Conservation (phyloP, 2,113 vertebrate genomes). For the Nesogale talazaci region DNA sequence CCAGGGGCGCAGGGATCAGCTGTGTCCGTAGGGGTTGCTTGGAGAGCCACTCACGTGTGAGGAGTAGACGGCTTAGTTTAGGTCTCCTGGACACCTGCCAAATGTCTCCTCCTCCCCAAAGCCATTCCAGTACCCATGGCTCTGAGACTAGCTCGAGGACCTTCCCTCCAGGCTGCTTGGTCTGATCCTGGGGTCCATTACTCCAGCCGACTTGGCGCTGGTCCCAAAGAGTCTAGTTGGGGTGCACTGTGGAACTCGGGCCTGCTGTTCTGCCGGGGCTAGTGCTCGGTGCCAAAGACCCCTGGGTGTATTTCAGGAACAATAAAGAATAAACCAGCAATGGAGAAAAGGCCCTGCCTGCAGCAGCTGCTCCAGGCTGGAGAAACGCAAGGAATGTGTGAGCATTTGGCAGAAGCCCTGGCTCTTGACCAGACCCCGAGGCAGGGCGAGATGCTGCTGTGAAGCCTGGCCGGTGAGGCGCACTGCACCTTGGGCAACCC, state of each 20-base stretch:
- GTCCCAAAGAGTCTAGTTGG: conserved; percentile 58
- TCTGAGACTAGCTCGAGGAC: conserved; percentile 41
- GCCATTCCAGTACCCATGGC: background rate
- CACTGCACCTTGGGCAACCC: background rate
- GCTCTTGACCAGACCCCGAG: conserved; percentile 64
- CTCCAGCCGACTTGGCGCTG: conserved; percentile 52
- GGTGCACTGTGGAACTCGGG: conserved; percentile 68
- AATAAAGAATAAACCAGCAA: conserved; percentile 80
- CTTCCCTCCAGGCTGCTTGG: conserved; percentile 34
- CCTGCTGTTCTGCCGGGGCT: conserved; percentile 54
- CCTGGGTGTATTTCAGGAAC: conserved; percentile 83
- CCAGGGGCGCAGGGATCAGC: background rate
- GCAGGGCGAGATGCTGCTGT: background rate
- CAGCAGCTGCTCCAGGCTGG: conserved; percentile 73
- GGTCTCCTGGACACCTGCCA: background rate
- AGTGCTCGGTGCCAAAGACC: conserved; percentile 71
- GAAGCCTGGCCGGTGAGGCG: background rate
- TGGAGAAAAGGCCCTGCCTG: conserved; percentile 63
- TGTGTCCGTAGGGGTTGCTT: background rate
- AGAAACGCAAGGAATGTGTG: conserved; percentile 78
- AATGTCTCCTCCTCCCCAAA: background rate
- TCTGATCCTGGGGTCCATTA: conserved; percentile 42
- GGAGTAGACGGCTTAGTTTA: conserved; percentile 4
- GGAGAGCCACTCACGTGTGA: background rate
- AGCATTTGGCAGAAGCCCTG: conserved; percentile 68